Base-by-base conservation (phyloP, 2,888 invertebrate genomes). In the Cancer borealis region DNA sequence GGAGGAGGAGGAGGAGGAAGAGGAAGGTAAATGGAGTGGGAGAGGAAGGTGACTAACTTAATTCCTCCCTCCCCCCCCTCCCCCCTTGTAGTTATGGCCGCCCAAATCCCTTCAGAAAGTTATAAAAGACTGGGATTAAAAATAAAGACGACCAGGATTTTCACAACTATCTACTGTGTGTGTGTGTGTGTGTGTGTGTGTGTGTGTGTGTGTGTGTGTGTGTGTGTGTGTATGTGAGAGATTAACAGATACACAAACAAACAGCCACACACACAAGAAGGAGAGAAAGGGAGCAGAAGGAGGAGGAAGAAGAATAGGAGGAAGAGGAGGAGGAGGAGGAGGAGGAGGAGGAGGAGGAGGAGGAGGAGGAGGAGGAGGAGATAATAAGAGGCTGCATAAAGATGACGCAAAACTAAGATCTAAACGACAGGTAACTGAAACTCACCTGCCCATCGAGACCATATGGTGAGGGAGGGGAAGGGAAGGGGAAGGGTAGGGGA, bases 331-430 rank as follows among this genome's bases (percentile, higher is more conserved):
- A 54, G 39, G 92, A 87, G 49, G 17, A 47, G 39, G 92, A 84
- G 87, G 49, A 49, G 39, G 79, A 84, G 84, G 39, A 39, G 39
- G 66, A 79, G 84, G 49, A 39, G 84, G 92, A 92, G 92, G 30
- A 47, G 49, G 92, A 49, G 84, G 14, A 79, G 84, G 46, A 46
- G 30, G 54, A 73, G 46, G 88, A 88, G 88, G 88, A 88, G 88
- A 46, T 46, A 88, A 88, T 88, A 10, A 47, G 88, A 88, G 46
- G 88, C 88, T 46, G 88, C 88, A 88, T 46, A 21, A 73, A 79
- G 79, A 79, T 79, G 79, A 79, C 79, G 79, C 79, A 79, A 79
- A 79, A 79, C 79, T 79, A 10, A 79, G 10, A 79, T 79, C 79
- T 79, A 79, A 79, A 79, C 79, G 79, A 30, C 79, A 79, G 79